These are phyloP conservation scores for Coregonus clupeaformis DNA, from an alignment of 2,113 vertebrate species.

Conservation along the genomic window DNA sequence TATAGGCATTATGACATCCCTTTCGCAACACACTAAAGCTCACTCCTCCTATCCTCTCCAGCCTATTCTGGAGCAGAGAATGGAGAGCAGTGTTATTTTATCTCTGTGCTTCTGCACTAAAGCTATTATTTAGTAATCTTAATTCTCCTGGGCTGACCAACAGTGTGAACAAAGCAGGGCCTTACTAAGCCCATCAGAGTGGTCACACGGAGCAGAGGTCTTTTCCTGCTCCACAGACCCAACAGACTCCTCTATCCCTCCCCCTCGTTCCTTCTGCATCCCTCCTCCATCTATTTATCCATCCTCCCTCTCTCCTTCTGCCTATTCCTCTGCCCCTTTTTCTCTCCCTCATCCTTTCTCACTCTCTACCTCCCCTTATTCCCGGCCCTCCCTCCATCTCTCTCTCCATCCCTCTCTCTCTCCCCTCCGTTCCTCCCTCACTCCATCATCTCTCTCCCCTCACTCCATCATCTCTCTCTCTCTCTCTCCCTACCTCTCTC, in stretches of 20 bases:
- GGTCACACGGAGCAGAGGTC: slow-evolving; percentile 63
- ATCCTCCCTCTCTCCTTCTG: slow-evolving; percentile 43
- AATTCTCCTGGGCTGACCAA: slow-evolving; percentile 67
- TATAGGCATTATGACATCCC: slow-evolving; percentile 22
- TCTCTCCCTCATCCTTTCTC: slow-evolving; percentile 16
- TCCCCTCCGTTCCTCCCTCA: slow-evolving; percentile 25
- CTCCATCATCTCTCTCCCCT: slow-evolving; percentile 22
- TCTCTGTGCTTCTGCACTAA: slow-evolving; percentile 65
- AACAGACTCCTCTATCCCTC: slow-evolving; percentile 35
- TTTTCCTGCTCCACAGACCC: slow-evolving; percentile 61
- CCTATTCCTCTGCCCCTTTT: slow-evolving; percentile 32
- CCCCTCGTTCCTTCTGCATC: slow-evolving; percentile 37
- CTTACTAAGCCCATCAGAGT: slow-evolving; percentile 66
- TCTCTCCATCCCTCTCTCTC: not conserved
- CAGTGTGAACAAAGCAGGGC: slow-evolving; percentile 62
- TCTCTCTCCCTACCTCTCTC: slow-evolving; percentile 14
- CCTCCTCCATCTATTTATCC: slow-evolving; percentile 40
- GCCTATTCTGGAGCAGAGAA: slow-evolving; percentile 52
- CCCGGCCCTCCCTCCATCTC: slow-evolving; percentile 18
- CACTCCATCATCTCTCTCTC: not conserved
- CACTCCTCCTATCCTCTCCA: slow-evolving; percentile 43
- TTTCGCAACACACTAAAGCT: slow-evolving; percentile 51
- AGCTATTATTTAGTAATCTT: slow-evolving; percentile 74
- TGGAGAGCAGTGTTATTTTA: slow-evolving; percentile 67
- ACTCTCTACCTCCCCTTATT: slow-evolving; percentile 26